These are phyloP conservation scores for Notodonta dromedarius DNA, from an alignment of 2,888 invertebrate species.

Conservation along the genomic window DNA sequence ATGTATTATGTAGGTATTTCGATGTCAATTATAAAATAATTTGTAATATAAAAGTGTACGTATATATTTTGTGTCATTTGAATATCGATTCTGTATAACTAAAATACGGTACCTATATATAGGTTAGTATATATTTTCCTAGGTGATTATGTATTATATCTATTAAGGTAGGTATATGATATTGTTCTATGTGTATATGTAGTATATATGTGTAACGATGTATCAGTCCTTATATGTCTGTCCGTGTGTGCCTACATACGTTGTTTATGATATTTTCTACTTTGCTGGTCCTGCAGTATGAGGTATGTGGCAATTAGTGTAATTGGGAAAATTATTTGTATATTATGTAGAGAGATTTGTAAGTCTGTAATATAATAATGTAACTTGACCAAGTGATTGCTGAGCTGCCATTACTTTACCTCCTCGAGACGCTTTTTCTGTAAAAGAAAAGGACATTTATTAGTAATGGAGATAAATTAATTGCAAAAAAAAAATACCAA, in stretches of 20 bases:
- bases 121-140: neutral
- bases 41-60: too few relatives aligned
- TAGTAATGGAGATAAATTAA: slow-evolving; percentile 44
- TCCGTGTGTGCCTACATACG: neutral
- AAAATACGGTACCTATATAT: neutral
- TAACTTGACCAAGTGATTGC: slow-evolving; percentile 21
- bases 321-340: slow-evolving; percentile 10
- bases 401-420: slow-evolving; percentile 78
- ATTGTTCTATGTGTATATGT: neutral
- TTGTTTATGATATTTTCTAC: neutral
- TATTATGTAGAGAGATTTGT: slow-evolving; percentile 4
- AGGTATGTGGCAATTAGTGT: neutral
- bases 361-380: neutral
- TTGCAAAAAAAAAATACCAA: slow-evolving; percentile 24
- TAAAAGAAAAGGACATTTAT: slow-evolving; percentile 79
- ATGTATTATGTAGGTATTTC: slow-evolving; percentile 16
- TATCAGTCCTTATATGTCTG: neutral
- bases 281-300: slow-evolving; percentile 2
- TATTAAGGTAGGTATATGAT: neutral
- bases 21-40: too few relatives aligned
- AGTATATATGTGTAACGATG: neutral
- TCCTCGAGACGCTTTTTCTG: slow-evolving; percentile 92
- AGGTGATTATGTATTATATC: neutral
- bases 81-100: too few relatives aligned
- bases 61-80: too few relatives aligned